A percentile compares a stretch with the other conserved stretches of the same genome.
These are phyloP conservation scores for Atrina japonica DNA, from an alignment of 2,888 invertebrate species.

Conservation along the genomic window DNA sequence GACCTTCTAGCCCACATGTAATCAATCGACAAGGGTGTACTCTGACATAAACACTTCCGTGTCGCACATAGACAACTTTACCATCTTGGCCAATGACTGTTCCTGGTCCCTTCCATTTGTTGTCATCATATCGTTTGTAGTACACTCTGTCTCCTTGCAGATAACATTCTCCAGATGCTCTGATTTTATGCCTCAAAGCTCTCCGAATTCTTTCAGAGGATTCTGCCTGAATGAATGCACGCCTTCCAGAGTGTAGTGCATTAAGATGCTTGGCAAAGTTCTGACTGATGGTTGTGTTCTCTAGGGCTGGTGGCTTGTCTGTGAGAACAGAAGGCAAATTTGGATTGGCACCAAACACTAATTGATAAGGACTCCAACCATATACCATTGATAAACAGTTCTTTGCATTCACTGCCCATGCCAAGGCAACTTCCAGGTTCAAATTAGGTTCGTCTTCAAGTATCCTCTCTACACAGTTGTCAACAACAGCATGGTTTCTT, in stretches of 20 bases:
- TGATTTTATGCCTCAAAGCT: slow-evolving; percentile 54
- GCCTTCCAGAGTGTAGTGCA: slow-evolving; percentile 36
- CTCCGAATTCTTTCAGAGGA: slow-evolving; percentile 50
- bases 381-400: slow-evolving; percentile 37
- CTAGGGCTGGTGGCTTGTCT: slow-evolving; percentile 34
- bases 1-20: too few relatives aligned
- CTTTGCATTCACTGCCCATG: slow-evolving; percentile 39
- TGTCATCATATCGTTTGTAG: slow-evolving; percentile 52
- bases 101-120: slow-evolving; percentile 46
- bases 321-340: slow-evolving; percentile 35
- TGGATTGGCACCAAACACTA: slow-evolving; percentile 41
- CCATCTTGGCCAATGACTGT: slow-evolving; percentile 63
- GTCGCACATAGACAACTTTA: slow-evolving; percentile 57
- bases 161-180: too few relatives aligned
- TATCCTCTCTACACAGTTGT: too few relatives aligned
- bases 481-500: too few relatives aligned
- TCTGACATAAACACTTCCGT: slow-evolving; percentile 55
- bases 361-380: slow-evolving; percentile 33
- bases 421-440: too few relatives aligned
- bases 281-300: slow-evolving; percentile 42
- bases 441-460: too few relatives aligned
- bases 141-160: slow-evolving; percentile 53
- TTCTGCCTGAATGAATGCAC: slow-evolving; percentile 52
- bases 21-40: too few relatives aligned
- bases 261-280: slow-evolving; percentile 44